A percentile compares a stretch with the other conserved stretches of the same genome.
Conservation (phyloP, 2,888 invertebrate genomes). For the Drosophila testacea region DNA sequence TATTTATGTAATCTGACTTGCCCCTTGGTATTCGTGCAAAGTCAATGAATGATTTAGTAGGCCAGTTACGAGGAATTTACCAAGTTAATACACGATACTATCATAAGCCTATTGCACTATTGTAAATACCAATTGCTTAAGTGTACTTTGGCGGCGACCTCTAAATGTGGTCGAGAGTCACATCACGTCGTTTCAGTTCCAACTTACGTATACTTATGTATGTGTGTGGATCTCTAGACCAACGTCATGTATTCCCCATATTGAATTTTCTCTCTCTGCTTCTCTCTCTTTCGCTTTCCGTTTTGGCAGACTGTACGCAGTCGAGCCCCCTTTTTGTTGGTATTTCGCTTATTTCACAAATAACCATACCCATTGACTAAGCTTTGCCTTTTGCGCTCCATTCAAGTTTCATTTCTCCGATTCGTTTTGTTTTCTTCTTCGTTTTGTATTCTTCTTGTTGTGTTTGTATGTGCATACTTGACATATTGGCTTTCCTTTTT, state of each 20-base stretch:
- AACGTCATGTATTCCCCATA: slow-evolving; percentile 1
- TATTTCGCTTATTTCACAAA: slow-evolving; percentile 3
- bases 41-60: not conserved
- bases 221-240: not conserved
- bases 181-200: slow-evolving; percentile 29
- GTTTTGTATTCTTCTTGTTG: not conserved
- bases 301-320: slow-evolving; percentile 16
- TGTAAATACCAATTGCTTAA: slow-evolving; percentile 13
- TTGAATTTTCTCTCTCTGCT: slow-evolving; percentile 1
- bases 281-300: not conserved
- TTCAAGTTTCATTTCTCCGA: slow-evolving; percentile 16
- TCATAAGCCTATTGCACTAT: not conserved
- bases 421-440: slow-evolving; percentile 14
- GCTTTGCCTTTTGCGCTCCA: slow-evolving; percentile 29
- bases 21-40: not conserved
- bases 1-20: not conserved
- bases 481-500: slow-evolving; percentile 8
- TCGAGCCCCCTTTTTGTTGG: slow-evolving; percentile 67
- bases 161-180: slow-evolving; percentile 22
- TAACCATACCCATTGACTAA: slow-evolving; percentile 8
- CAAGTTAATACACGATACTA: slow-evolving; percentile 7
- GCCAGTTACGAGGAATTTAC: slow-evolving; percentile 5
- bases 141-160: slow-evolving; percentile 23
- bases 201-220: not conserved
- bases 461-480: not conserved